Base-by-base conservation (phyloP, 2,797 vertebrate species). In the Meda fulgida region DNA sequence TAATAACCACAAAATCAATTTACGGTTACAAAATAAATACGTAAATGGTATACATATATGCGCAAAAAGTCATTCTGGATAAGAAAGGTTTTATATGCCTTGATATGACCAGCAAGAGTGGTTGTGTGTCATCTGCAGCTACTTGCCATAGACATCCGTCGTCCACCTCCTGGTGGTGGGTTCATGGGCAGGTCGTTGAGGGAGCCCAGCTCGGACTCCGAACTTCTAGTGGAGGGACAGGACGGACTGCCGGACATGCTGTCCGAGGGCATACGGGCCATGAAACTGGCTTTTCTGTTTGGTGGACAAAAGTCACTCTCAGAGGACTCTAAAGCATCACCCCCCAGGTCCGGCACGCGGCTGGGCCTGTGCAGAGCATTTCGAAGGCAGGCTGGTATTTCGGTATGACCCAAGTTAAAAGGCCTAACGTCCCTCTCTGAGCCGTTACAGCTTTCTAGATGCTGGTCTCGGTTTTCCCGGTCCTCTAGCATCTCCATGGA, bases 91-190 rank as follows among this genome's bases (percentile, higher is more conserved):
- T 55, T 16, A 46, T 3, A 43, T 43, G 55, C 60, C 26, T 84
- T 78, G 87, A 85, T 80, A 86, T 46, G 31, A 89, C 65, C 34
- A 88, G 81, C 73, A 89, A n/a, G 85, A 58, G 85, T 87, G 36
- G 60, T 29, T 40, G 65, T 83, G 34, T 85, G 82, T 75, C 67
- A 78, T 79, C 87, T 87, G 78, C 69, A 55, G 92, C 89, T 95
- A 97, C 97, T 96, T 96, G 93, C 97, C 96, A 98, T 97, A 81
- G 97, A 97, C 93, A 97, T 94, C 88, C 96, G 95, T 48, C 95
- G 94, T 38, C 94, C 96, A 26, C 94, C 96, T 83, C 91, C 91
- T 5, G 93, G 67, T 23, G 95, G 92, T 1, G 94, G 93, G 91
- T 93, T 94, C 90, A 95, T 93, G 9, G 94, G 90, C 89, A 93